These are phyloP conservation scores for Mesocricetus auratus DNA, from an alignment of 2,113 vertebrate species.

Conservation along the genomic window DNA sequence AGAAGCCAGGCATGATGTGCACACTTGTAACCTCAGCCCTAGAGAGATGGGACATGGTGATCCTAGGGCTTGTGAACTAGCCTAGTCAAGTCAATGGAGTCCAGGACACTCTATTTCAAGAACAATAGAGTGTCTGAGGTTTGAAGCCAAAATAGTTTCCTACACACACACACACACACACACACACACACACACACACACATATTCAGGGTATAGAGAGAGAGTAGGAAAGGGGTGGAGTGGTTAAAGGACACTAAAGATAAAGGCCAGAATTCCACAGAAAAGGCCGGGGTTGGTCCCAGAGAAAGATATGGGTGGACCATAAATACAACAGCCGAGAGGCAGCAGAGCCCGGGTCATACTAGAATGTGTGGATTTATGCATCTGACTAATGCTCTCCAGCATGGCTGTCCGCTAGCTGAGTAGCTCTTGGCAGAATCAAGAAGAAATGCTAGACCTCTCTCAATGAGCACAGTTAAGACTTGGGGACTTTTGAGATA, in stretches of 20 bases:
- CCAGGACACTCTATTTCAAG: background rate
- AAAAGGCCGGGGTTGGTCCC: background rate
- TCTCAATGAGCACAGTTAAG: background rate
- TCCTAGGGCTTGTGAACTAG: background rate
- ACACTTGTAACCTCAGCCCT: background rate
- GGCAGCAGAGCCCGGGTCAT: background rate
- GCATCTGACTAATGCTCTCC: background rate
- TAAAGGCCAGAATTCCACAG: background rate
- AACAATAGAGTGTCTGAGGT: background rate
- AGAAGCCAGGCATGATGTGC: background rate
- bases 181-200: background rate
- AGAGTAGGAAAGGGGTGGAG: too few relatives aligned
- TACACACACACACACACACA: background rate
- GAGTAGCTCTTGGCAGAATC: background rate
- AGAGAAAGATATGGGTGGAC: background rate
- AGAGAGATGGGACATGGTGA: background rate
- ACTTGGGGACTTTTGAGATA: background rate
- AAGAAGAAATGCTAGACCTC: background rate
- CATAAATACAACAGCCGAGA: background rate
- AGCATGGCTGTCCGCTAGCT: too few relatives aligned
- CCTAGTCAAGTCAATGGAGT: background rate
- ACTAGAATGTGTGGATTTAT: background rate
- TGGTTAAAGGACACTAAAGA: background rate
- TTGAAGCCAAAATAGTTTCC: background rate
- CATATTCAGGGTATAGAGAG: too few relatives aligned